A percentile compares a stretch with the other conserved stretches of the same genome.
These are phyloP conservation scores for Oppia nitens DNA, from an alignment of 1,140 invertebrate genomes.

Conservation along the genomic window DNA sequence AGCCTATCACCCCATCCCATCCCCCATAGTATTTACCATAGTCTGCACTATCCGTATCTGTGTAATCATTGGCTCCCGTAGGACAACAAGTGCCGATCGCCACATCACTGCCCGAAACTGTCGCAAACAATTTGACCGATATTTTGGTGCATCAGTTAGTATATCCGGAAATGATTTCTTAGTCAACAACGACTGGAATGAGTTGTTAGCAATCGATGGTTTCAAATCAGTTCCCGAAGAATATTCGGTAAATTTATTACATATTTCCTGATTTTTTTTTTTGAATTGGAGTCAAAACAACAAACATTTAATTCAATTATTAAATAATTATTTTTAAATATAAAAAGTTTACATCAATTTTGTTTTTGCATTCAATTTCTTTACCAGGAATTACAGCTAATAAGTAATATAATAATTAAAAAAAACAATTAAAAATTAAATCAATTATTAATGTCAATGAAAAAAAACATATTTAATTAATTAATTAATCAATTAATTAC, in stretches of 20 bases:
- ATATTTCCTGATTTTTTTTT: background rate
- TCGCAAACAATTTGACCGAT: constrained; percentile 66
- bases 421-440: too few species aligned
- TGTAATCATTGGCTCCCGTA: constrained; percentile 73
- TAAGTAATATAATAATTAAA: too few species aligned
- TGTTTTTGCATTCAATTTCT: constrained; percentile 40
- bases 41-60: constrained; percentile 75
- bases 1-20: too few species aligned
- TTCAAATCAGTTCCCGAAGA: background rate
- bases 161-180: too few species aligned
- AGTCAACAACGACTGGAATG: too few species aligned
- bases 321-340: too few species aligned
- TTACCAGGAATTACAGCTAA: constrained; percentile 67
- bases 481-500: too few species aligned
- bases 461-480: too few species aligned
- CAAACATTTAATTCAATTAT: too few species aligned
- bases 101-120: constrained; percentile 77
- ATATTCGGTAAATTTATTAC: background rate
- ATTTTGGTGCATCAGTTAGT: constrained; percentile 26
- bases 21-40: too few species aligned
- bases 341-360: constrained; percentile 25
- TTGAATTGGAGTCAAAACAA: too few species aligned
- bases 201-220: background rate
- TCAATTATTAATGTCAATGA: too few species aligned
- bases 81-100: constrained; percentile 67